Evolutionary conservation across 2,888 invertebrate genomes (phyloP).

Genomic region (Platycheirus rosarum): DNA sequence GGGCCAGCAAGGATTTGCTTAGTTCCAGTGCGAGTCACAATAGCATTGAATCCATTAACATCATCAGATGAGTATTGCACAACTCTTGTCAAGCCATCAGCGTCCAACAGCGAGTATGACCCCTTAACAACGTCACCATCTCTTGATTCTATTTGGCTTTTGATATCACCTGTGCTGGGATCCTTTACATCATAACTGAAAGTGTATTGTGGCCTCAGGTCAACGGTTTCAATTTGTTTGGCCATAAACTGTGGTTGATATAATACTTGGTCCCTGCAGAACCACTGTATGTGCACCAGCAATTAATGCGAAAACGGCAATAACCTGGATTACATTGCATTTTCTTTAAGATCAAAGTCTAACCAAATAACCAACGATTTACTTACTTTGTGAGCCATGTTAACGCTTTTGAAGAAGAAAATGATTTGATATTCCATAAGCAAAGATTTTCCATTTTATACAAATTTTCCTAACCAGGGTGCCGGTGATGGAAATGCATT

Average conservation of each 20-base stretch:
- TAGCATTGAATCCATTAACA: conserved; percentile 59
- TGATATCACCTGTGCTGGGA: conserved; percentile 36
- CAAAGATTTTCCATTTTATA: conserved; percentile 16
- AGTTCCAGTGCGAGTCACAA: conserved; percentile 40
- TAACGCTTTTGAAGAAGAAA: neutral
- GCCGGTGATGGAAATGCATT: neutral
- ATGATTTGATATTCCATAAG: conserved; percentile 7
- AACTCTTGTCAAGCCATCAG: conserved; percentile 75
- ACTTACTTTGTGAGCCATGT: conserved; percentile 20
- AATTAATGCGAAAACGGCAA: neutral
- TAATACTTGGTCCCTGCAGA: conserved; percentile 11
- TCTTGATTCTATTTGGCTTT: conserved; percentile 33
- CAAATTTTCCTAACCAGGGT: neutral
- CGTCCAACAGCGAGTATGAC: conserved; percentile 72
- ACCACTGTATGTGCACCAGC: neutral
- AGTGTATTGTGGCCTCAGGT: conserved; percentile 32
- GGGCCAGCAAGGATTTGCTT: conserved; percentile 40
- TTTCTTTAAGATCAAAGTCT: neutral
- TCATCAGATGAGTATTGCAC: conserved; percentile 75
- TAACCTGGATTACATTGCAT: neutral
- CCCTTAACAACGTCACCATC: conserved; percentile 62
- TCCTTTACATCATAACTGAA: conserved; percentile 41
- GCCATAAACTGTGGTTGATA: conserved; percentile 18
- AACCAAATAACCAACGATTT: neutral
- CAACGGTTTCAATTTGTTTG: conserved; percentile 24